Evolutionary conservation across 2,888 invertebrate species (phyloP).

Genomic region (Caenorhabditis imperialis): DNA sequence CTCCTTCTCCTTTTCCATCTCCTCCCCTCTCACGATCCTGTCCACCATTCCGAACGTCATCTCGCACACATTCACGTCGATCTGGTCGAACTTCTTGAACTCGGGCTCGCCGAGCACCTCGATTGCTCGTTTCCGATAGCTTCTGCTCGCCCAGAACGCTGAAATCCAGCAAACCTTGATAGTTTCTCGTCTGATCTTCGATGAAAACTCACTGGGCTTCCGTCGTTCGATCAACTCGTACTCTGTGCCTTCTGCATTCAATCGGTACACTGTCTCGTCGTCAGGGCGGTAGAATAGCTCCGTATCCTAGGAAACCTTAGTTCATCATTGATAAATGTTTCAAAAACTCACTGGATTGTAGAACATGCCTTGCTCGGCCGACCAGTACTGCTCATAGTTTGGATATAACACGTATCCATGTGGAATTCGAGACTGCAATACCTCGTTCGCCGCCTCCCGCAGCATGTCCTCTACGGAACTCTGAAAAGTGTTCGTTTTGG

Average conservation of each 20-base stretch:
- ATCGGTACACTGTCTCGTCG: conserved; percentile 67
- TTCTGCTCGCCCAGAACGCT: conserved; percentile 61
- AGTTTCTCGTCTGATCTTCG: neutral
- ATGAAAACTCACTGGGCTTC: conserved; percentile 43
- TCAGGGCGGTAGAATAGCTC: conserved; percentile 65
- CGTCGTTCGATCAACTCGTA: conserved; percentile 51
- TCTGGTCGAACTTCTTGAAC: conserved; percentile 53
- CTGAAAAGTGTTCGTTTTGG: too few species aligned
- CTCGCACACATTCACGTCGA: conserved; percentile 55
- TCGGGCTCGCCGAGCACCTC: conserved; percentile 46
- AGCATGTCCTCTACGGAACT: conserved; percentile 72
- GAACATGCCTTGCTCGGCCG: conserved; percentile 65
- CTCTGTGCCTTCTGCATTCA: conserved; percentile 57
- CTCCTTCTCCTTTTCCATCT: conserved; percentile 35
- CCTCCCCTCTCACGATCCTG: conserved; percentile 32
- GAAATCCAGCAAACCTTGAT: too few species aligned
- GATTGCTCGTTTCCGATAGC: conserved; percentile 45
- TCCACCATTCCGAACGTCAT: conserved; percentile 50
- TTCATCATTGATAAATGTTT: neutral
- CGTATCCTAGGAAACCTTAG: conserved; percentile 60
- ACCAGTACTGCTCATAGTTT: conserved; percentile 73
- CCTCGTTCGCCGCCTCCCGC: conserved; percentile 67
- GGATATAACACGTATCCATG: conserved; percentile 66
- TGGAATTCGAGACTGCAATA: conserved; percentile 58
- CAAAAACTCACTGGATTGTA: conserved; percentile 67